These are phyloP conservation scores for Cryptotis parvus DNA, from an alignment of 2,113 vertebrate genomes.

Conservation along the genomic window DNA sequence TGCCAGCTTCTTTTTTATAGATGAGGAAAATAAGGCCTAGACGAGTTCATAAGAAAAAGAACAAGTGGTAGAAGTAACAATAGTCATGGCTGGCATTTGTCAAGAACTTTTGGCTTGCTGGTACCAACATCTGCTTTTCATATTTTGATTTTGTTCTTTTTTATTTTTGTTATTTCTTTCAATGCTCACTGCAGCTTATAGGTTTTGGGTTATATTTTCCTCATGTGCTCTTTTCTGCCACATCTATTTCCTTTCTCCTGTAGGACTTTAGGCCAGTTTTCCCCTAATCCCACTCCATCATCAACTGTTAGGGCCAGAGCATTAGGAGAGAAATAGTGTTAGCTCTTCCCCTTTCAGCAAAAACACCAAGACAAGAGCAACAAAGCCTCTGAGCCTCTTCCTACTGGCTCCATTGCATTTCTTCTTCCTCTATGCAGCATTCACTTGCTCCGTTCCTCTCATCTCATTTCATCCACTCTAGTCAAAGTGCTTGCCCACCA, in stretches of 20 bases:
- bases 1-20: constrained; percentile 48
- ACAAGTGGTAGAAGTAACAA: neutral
- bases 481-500: neutral
- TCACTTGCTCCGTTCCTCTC: neutral
- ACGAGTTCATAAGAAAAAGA: neutral
- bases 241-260: neutral
- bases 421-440: neutral
- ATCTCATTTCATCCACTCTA: neutral
- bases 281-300: neutral
- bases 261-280: neutral
- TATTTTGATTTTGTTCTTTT: no score
- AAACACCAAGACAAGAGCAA: neutral
- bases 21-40: constrained; percentile 2
- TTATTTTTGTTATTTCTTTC: constrained; percentile 4
- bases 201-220: neutral
- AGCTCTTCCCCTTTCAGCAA: constrained; percentile 7
- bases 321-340: neutral
- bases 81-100: neutral
- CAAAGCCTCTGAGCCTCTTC: neutral
- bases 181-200: neutral
- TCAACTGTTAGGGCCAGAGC: neutral
- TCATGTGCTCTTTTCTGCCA: neutral
- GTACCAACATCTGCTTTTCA: neutral
- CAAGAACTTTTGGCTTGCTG: neutral
- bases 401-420: neutral